Base-by-base conservation (phyloP, 1,140 invertebrate genomes). In the Sitophilus oryzae region DNA sequence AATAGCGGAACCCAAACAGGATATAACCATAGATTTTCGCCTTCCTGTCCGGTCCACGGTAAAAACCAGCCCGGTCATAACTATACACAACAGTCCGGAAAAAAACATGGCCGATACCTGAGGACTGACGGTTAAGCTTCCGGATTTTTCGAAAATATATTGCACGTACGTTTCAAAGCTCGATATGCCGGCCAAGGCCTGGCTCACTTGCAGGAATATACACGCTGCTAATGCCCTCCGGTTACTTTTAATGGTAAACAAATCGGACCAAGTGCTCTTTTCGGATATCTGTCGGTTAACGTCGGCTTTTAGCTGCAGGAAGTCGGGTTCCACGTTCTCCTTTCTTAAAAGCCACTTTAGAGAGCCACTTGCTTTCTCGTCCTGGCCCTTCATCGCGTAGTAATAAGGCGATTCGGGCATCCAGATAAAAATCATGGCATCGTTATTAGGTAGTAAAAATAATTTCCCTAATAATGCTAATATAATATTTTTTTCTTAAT, bases 11-110 rank as follows among this genome's bases (percentile, higher is more conserved):
- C 40, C 22, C 1, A 62, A 14, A 21, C 36, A 58, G 14, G 64
- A 62, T 11, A 51, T 22, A 2, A 60, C 23, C 15, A 62, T 50
- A 9, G 53, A 43, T 5, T 53, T 57, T 43, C 48, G 58, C 11
- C 64, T 54, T 4, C 62, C 61, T 1, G 53, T 41, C 48, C 23
- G 43, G 5, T 55, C 52, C 46, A 88, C 82, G 37, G 85, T 65
- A 3, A 41, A 3, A 35, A 84, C 64, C n/a, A 56, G 37, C n/a
- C 35, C 49, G 1, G 54, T 23, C 44, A 62, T 35, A 18, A 93
- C 84, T 1, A 89, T 93, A 2, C 86, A 71, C 59, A 83, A 81
- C 15, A 83, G 65, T 1, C 69, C 62, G 46, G 80, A 82, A 48
- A 84, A 60, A 18, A 77, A 52, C 22, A 65, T 65, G 1, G 56